Base-by-base conservation (phyloP, 2,888 invertebrate genomes). In the Barypeithes pellucidus region DNA sequence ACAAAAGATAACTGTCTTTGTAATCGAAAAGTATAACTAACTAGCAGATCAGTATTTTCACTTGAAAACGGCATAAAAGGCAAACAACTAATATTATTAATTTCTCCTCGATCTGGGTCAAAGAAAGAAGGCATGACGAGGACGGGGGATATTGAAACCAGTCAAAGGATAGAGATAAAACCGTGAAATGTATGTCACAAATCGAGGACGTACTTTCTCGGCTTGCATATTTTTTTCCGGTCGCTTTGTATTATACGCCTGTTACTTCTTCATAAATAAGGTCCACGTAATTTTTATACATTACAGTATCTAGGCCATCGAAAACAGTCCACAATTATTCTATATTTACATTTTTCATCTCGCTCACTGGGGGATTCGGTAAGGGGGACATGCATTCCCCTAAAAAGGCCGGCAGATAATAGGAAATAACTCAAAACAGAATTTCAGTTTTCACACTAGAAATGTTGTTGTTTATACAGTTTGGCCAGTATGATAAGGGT, bases 21-120 rank as follows among this genome's bases (percentile, higher is more conserved):
- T 74, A 74, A 74, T 71, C 70, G 72, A 75, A 69, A 75, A 69
- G 67, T 73, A 71, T 73, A 62, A 65, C 75, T 68, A 72, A 72
- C 61, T 65, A 66, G 73, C 50, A 54, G 52, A 50, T 36, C 57
- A 70, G 71, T 67, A 72, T 72, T 75, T 75, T 75, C 75, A 75
- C 73, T 73, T 67, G 63, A 71, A 69, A 70, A 75, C 70, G 52
- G 68, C 71, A 41, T 75, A 71, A 72, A 75, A 75, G 59, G 62
- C 69, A 73, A 75, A 75, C 73, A 67, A 73, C 75, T 70, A 70
- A 68, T 69, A 70, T 75, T 68, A 63, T 83, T 82, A 85, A 84
- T 85, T 85, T 85, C 85, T 83, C 85, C 81, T 67, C 69, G 79
- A 85, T 82, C 80, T 83, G 80, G 85, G 85, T 81, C 84, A 82